Evolutionary conservation across 2,888 invertebrate genomes (phyloP).

Genomic region (Catonia carolina): DNA sequence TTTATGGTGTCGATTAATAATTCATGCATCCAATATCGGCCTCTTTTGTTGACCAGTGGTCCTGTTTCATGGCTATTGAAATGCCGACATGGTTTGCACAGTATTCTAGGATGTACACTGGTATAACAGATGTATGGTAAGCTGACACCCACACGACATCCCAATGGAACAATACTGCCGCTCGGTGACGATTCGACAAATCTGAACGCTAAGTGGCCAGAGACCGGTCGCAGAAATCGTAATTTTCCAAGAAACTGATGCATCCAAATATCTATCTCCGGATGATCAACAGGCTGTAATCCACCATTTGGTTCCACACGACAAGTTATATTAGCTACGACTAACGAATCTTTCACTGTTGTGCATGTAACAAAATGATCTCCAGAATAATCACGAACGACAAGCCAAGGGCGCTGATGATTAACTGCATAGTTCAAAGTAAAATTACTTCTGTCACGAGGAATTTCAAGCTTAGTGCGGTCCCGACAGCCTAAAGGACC

Average conservation of each 20-base stretch:
- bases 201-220: slow-evolving; percentile 72
- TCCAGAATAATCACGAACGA: slow-evolving; percentile 67
- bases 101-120: slow-evolving; percentile 56
- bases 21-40: slow-evolving; percentile 55
- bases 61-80: slow-evolving; percentile 51
- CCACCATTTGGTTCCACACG: slow-evolving; percentile 48
- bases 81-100: slow-evolving; percentile 58
- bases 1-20: slow-evolving; percentile 48
- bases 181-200: slow-evolving; percentile 58
- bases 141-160: slow-evolving; percentile 70
- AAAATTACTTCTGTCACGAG: slow-evolving; percentile 56
- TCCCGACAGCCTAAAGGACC: slow-evolving; percentile 70
- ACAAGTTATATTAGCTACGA: slow-evolving; percentile 75
- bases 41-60: slow-evolving; percentile 44
- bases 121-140: slow-evolving; percentile 75
- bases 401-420: slow-evolving; percentile 68
- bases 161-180: slow-evolving; percentile 54
- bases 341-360: slow-evolving; percentile 68
- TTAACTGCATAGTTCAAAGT: slow-evolving; percentile 64
- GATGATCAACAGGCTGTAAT: slow-evolving; percentile 58
- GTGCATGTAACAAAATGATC: slow-evolving; percentile 76
- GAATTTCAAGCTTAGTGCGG: slow-evolving; percentile 61
- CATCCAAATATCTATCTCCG: slow-evolving; percentile 64
- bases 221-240: slow-evolving; percentile 58
- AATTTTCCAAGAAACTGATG: slow-evolving; percentile 61